Evolutionary conservation across 2,113 vertebrate genomes (phyloP).

Genomic region (Gnathonemus longibarbis): DNA sequence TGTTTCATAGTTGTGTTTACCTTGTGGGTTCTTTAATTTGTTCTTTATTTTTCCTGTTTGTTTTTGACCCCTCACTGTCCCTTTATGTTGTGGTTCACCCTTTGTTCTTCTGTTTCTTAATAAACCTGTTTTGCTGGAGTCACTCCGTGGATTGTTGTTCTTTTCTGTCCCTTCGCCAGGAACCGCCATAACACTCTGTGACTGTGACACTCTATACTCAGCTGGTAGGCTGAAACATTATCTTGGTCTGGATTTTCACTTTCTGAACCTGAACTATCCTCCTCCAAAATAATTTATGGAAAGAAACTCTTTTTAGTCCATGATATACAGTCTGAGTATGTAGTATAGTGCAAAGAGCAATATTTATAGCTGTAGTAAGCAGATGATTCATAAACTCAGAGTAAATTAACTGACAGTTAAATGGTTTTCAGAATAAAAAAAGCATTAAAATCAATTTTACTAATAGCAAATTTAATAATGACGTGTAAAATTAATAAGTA

Average conservation of each 20-base stretch:
- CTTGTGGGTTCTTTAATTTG: neutral
- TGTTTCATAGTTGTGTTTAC: neutral
- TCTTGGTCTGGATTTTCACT: neutral
- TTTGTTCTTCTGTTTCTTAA: neutral
- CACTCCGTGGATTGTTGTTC: neutral
- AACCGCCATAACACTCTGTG: neutral
- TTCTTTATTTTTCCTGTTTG: neutral
- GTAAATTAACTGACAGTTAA: neutral
- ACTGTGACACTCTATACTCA: neutral
- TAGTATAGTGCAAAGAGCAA: neutral
- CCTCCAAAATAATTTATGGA: neutral
- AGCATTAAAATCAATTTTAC: slow-evolving; percentile 3
- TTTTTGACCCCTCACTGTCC: neutral
- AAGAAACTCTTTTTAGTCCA: neutral
- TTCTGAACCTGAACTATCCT: neutral
- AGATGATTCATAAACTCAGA: neutral
- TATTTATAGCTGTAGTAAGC: neutral
- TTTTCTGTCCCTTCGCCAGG: neutral
- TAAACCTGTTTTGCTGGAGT: neutral
- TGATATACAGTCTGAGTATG: neutral
- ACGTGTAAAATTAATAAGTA: neutral
- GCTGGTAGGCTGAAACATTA: neutral
- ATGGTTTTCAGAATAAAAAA: neutral
- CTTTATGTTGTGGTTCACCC: neutral
- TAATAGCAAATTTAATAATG: neutral